Evolutionary conservation across 2,888 invertebrate species (phyloP), one percentile per base, ranked within the genome.

Genomic region (Gymnocheta viridis): DNA sequence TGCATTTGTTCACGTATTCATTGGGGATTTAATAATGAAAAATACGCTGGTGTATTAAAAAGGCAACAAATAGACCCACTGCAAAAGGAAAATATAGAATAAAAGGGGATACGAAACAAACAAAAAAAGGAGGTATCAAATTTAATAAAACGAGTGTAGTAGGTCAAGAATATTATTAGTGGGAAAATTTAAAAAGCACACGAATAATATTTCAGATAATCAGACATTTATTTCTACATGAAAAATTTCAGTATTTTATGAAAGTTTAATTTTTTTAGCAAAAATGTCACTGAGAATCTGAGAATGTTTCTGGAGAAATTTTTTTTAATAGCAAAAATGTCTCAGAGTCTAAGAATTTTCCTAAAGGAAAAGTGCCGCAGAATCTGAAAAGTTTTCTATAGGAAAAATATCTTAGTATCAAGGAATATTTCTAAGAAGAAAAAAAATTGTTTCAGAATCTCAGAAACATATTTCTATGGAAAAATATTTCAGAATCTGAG

Each of bases 1-100:
- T 69, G 69, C 62, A 76, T 70, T 69, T 70, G 38, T 82, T 73
- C 72, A 27, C 56, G 29, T 54, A 69, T 62, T 44, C 60, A 54
- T 62, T 47, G 74, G 69, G 62, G 69, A 54, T 64, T 76, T 64
- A 64, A 70, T 69, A 76, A 76, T 56, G 54, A 74, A 69, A 76
- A 76, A 62, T 47, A 62, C 47, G 54, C 62, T 56, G 62, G 69
- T 10, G 44, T 47, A 56, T 64, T 76, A 22, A 69, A 76, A 76
- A 47, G 60, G 62, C 60, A 74, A 44, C 70, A 72, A 81, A 67
- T 38, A 54, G n/a, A 17, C 24, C 38, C 6, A 12, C 12, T 29
- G 17, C 4, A 9, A 41, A 67, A 60, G 2, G 27, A 22, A 49
- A 41, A 44, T n/a, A 47, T n/a, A 2, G 2, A 24, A 19, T n/a